Percentiles rank a stretch among this genome's conserved stretches.
These are phyloP conservation scores for Rhincodon typus DNA, from an alignment of 2,797 vertebrate genomes.

Conservation along the genomic window DNA sequence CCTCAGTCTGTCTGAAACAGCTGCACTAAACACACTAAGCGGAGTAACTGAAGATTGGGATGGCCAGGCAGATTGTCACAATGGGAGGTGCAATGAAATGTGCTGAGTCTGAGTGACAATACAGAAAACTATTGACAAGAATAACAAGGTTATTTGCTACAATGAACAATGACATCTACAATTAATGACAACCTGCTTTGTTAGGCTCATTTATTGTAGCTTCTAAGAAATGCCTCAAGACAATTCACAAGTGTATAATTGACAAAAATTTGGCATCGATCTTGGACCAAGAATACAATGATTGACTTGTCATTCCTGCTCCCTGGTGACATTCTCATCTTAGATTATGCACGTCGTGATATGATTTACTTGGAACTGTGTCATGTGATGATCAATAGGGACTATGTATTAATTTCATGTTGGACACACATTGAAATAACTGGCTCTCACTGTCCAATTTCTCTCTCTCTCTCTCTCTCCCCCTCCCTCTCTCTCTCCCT, in stretches of 20 bases:
- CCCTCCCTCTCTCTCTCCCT: too few species aligned
- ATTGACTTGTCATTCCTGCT: background rate
- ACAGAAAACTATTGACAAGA: background rate
- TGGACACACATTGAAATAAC: background rate
- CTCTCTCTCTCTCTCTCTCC: background rate
- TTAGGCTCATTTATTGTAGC: background rate
- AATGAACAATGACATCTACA: background rate
- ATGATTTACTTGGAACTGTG: background rate
- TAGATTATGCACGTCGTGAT: background rate
- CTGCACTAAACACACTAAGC: background rate
- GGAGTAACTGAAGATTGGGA: background rate
- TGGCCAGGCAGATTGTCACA: background rate
- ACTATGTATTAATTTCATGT: background rate
- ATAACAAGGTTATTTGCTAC: background rate
- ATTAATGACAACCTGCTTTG: background rate
- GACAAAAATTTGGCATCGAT: background rate
- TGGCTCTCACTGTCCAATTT: background rate
- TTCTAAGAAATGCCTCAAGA: background rate
- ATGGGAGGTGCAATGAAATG: background rate
- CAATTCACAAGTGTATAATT: background rate
- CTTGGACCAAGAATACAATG: background rate
- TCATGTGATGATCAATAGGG: background rate
- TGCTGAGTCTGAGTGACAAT: background rate
- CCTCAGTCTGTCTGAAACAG: background rate
- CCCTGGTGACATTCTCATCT: background rate